Conservation (phyloP, 1,140 invertebrate species). For the Plectrocnemia conspersa region DNA sequence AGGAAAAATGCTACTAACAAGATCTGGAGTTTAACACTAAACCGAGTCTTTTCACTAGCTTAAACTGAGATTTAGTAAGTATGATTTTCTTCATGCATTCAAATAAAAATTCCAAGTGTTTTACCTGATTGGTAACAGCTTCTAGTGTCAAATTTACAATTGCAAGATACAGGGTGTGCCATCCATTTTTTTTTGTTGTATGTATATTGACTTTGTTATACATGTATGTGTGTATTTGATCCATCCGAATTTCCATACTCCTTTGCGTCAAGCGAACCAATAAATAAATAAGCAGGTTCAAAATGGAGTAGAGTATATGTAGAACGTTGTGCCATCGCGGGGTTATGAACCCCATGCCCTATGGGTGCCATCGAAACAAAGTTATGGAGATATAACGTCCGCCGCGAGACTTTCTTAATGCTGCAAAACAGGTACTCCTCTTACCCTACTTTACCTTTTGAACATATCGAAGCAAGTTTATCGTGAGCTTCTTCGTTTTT, state of each 20-base stretch:
- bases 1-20: conserved; percentile 26
- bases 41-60: background rate
- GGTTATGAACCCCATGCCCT: conserved; percentile 16
- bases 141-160: conserved; percentile 17
- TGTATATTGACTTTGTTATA: background rate
- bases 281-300: conserved; percentile 24
- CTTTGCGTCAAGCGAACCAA: conserved; percentile 9
- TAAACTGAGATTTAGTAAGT: background rate
- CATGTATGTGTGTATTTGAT: conserved; percentile 14
- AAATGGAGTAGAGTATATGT: conserved; percentile 12
- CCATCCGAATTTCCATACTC: conserved; percentile 13
- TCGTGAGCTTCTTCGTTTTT: no score
- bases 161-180: no score
- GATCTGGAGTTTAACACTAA: background rate
- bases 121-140: conserved; percentile 19
- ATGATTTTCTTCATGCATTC: background rate
- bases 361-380: conserved; percentile 23
- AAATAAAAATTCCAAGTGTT: background rate
- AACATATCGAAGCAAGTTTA: no score
- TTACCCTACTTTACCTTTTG: no score
- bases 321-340: conserved; percentile 10
- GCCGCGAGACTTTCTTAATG: conserved; percentile 21
- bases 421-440: no score
- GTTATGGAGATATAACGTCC: conserved; percentile 24
- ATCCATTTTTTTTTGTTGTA: no score